phyloP scores from a whole-genome alignment of 2,797 vertebrate genomes.

The Podarcis lilfordi region DNA sequence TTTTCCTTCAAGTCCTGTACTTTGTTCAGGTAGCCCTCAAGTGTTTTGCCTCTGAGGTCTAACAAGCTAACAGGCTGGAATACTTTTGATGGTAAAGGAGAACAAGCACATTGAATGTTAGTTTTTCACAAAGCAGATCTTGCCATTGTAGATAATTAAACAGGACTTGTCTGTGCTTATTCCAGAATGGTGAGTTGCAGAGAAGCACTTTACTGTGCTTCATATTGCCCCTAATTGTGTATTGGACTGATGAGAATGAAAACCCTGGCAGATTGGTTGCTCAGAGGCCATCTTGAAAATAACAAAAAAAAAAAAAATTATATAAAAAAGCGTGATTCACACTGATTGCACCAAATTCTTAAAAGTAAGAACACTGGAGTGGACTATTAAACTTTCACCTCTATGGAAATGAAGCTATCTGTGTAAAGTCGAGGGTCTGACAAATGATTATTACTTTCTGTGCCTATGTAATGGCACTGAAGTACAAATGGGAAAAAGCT shows the following conservation, averaged over 20 bases:
- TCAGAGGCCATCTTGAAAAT: conserved; percentile 44
- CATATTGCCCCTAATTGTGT: conserved; percentile 67
- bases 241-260: conserved; percentile 51
- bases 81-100: not conserved
- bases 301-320: not conserved
- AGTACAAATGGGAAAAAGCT: conserved; percentile 37
- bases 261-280: conserved; percentile 53
- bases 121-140: conserved; percentile 61
- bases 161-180: conserved; percentile 54
- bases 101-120: conserved; percentile 25
- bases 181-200: conserved; percentile 49
- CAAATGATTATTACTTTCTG: conserved; percentile 69
- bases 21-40: not conserved
- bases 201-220: conserved; percentile 54
- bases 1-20: not conserved
- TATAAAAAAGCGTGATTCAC: conserved; percentile 39
- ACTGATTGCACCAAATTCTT: conserved; percentile 62
- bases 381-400: conserved; percentile 67
- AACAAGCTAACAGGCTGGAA: conserved; percentile 29
- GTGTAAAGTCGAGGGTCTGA: conserved; percentile 64
- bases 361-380: conserved; percentile 61
- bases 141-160: conserved; percentile 47
- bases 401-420: conserved; percentile 62
- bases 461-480: conserved; percentile 56
- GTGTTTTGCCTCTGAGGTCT: conserved; percentile 26